Evolutionary conservation across 2,113 vertebrate genomes (phyloP).

Genomic region (Bagarius yarrelli): DNA sequence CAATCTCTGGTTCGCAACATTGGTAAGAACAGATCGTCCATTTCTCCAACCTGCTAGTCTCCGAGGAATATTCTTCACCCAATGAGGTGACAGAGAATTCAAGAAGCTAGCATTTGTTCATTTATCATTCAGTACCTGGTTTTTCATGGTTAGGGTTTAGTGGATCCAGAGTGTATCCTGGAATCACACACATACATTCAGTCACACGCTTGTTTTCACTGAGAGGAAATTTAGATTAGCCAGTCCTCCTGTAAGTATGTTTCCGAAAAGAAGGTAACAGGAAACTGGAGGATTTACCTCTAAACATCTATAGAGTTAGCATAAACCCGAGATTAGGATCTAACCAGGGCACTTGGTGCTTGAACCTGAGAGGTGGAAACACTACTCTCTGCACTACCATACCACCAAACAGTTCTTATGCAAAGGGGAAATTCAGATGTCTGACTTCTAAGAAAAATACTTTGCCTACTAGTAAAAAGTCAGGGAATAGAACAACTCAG

Average conservation of each 20-base stretch:
- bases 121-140: neutral
- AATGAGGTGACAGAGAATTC: constrained; percentile 67
- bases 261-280: neutral
- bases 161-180: neutral
- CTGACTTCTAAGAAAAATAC: neutral
- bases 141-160: neutral
- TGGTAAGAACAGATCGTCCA: neutral
- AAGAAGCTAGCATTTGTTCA: constrained; percentile 27
- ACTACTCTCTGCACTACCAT: neutral
- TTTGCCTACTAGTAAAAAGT: neutral
- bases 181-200: neutral
- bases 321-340: neutral
- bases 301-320: neutral
- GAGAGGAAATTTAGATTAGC: neutral
- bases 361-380: no score
- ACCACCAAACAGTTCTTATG: constrained; percentile 62
- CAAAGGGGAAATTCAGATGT: constrained; percentile 72
- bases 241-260: neutral
- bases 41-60: neutral
- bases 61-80: constrained; percentile 53
- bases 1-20: neutral
- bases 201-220: neutral
- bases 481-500: neutral
- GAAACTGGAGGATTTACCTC: neutral
- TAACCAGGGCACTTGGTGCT: neutral